Evolutionary conservation across 2,113 vertebrate species (phyloP).

Genomic region (Perccottus glenii): DNA sequence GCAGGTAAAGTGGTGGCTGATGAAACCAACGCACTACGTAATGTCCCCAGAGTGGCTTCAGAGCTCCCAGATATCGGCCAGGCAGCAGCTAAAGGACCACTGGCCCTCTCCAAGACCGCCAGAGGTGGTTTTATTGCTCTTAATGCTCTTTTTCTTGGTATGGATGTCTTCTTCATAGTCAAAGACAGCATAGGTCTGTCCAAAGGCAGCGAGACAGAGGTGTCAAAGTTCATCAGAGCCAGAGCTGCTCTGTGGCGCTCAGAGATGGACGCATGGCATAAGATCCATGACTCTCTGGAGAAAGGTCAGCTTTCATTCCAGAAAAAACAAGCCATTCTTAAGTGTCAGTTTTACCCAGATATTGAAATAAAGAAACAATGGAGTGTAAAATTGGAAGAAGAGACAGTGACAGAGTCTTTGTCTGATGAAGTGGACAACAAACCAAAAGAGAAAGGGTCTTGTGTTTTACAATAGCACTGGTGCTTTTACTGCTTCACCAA

Average conservation of each 20-base stretch:
- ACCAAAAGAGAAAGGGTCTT: rapidly evolving
- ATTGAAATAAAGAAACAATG: background rate
- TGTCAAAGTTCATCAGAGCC: constrained; percentile 52
- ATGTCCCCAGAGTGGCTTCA: constrained; percentile 19
- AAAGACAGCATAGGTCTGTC: constrained; percentile 49
- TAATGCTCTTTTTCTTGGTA: constrained; percentile 50
- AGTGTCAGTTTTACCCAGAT: background rate
- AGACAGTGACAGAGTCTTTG: background rate
- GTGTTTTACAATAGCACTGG: background rate
- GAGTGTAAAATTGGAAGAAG: background rate
- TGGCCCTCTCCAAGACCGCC: constrained; percentile 13
- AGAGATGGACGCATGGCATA: constrained; percentile 45
- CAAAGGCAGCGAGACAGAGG: constrained; percentile 24
- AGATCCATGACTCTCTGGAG: constrained; percentile 8
- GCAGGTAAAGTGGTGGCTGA: constrained; percentile 14
- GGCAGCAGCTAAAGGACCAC: constrained; percentile 32
- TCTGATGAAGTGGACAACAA: background rate
- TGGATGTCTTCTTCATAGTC: constrained; percentile 57
- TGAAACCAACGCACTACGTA: constrained; percentile 21
- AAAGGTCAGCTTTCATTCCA: constrained; percentile 4
- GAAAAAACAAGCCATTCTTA: no score
- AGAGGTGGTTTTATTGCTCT: background rate
- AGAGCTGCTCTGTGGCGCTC: constrained; percentile 45
- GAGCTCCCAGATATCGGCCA: constrained; percentile 52
- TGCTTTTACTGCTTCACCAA: no score